A percentile compares a stretch with the other conserved stretches of the same genome.
These are phyloP conservation scores for Cairina moschata DNA, from an alignment of 2,113 vertebrate genomes.

Conservation along the genomic window DNA sequence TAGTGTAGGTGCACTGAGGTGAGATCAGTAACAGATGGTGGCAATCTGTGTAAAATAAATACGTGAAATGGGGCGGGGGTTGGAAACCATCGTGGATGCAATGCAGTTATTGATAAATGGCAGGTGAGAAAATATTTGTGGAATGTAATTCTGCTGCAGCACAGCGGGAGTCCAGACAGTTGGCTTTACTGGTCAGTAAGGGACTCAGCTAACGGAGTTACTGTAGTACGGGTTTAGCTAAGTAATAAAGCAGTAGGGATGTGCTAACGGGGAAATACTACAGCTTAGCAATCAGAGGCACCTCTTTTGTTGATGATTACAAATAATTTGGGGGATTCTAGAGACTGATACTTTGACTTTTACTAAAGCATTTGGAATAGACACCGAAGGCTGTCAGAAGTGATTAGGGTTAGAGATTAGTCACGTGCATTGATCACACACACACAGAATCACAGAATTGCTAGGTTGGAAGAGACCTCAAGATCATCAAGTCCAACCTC, in stretches of 20 bases:
- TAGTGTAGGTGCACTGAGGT: neutral
- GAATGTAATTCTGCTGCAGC: conserved; percentile 7
- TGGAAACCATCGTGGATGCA: conserved; percentile 21
- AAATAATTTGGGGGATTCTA: neutral
- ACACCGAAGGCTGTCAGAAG: neutral
- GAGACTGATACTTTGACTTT: neutral
- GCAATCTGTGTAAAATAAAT: neutral
- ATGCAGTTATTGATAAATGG: neutral
- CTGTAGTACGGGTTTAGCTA: neutral
- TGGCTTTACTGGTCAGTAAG: neutral
- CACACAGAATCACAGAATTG: no score
- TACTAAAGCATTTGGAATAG: neutral
- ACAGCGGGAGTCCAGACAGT: neutral
- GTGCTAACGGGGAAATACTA: neutral
- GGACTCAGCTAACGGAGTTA: neutral
- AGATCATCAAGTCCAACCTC: no score
- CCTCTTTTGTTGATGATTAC: conserved; percentile 2
- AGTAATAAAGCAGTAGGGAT: neutral
- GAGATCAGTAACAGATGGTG: neutral
- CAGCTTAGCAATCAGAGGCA: neutral
- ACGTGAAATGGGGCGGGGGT: neutral
- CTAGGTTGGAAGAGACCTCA: no score
- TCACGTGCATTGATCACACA: neutral
- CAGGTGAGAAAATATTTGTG: conserved; percentile 16
- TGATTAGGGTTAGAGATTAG: neutral